Conservation (phyloP, 1,140 invertebrate species). For the Listronotus bonariensis region DNA sequence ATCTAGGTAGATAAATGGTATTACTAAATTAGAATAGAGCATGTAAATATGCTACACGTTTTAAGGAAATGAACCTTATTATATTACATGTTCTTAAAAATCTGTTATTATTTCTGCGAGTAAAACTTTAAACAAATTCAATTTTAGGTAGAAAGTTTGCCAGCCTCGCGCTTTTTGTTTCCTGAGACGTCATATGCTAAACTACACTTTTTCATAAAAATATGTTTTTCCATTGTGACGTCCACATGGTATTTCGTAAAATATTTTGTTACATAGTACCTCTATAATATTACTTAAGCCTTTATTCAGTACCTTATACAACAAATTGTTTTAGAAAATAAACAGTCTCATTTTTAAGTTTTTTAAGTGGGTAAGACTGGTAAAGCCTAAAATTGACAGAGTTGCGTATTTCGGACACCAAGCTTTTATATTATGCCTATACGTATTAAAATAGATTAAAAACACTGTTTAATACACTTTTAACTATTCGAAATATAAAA, state of each 20-base stretch:
- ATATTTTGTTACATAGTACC: not conserved
- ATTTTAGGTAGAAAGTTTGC: constrained; percentile 51
- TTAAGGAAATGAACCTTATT: not conserved
- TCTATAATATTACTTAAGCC: too few species aligned
- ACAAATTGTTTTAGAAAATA: too few species aligned
- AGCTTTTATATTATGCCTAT: too few species aligned
- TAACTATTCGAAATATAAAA: too few species aligned
- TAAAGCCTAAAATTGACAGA: too few species aligned
- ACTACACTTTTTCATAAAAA: constrained; percentile 9
- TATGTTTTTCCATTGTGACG: constrained; percentile 33
- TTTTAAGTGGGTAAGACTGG: too few species aligned
- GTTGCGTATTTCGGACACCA: too few species aligned
- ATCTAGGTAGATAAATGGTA: constrained; percentile 19
- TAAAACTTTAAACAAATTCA: not conserved
- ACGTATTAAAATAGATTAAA: too few species aligned
- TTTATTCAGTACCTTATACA: too few species aligned
- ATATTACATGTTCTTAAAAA: constrained; percentile 1
- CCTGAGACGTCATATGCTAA: constrained; percentile 38
- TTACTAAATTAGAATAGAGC: constrained; percentile 16
- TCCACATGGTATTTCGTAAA: constrained; percentile 26
- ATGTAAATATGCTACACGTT: constrained; percentile 26
- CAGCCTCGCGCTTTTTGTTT: constrained; percentile 53
- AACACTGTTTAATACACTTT: too few species aligned
- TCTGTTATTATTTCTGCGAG: constrained; percentile 3
- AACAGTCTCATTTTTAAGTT: too few species aligned